Conservation (phyloP, 2,888 invertebrate species). For the Parnassius apollo region DNA sequence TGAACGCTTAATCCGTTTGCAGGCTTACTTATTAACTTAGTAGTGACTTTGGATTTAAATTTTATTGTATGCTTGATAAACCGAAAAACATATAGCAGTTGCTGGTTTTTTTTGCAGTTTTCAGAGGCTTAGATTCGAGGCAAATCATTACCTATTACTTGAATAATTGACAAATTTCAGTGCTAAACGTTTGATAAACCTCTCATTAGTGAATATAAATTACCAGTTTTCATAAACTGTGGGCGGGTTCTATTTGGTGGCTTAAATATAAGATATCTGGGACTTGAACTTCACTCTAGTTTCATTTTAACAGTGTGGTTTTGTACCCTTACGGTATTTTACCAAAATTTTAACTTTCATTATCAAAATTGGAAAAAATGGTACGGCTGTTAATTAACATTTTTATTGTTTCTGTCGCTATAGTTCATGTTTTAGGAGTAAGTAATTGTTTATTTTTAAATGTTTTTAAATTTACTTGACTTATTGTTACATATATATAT, state of each 20-base stretch:
- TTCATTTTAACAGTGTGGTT: not conserved
- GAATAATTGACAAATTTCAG: not conserved
- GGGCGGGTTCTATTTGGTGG: constrained; percentile 1
- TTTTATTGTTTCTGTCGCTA: constrained; percentile 11
- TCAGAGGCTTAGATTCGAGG: not conserved
- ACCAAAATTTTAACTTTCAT: not conserved
- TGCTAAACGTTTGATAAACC: constrained; percentile 13
- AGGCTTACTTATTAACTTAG: no score
- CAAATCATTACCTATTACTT: not conserved
- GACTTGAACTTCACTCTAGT: not conserved
- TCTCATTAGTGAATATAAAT: constrained; percentile 16
- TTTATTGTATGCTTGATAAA: no score
- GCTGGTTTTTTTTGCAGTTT: no score
- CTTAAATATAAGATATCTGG: not conserved
- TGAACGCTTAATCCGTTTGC: no score
- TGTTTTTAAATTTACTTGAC: not conserved
- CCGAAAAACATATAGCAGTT: no score
- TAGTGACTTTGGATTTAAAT: no score
- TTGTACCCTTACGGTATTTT: not conserved
- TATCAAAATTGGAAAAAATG: constrained; percentile 1
- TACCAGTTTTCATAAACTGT: constrained; percentile 21
- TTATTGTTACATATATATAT: not conserved
- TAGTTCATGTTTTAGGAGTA: constrained; percentile 16
- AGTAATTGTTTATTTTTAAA: constrained; percentile 10
- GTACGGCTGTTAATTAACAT: not conserved